phyloP scores from a whole-genome alignment of 1,140 invertebrate species.

The Drosophila triauraria region DNA sequence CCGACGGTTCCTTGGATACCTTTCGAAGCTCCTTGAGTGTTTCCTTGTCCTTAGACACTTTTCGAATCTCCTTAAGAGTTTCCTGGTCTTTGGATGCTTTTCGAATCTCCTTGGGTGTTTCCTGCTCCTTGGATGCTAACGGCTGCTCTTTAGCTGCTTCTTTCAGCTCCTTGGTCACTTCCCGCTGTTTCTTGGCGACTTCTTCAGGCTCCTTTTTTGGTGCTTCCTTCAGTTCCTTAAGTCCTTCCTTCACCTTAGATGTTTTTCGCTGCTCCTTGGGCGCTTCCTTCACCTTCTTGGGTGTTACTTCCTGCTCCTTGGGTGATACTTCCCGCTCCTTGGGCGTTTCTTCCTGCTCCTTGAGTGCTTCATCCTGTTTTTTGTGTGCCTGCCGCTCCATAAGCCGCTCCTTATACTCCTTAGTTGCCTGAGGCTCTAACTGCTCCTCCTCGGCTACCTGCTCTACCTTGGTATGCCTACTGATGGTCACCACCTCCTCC shows the following conservation, averaged over 20 bases:
- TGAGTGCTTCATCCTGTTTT: neutral
- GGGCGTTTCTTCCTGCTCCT: neutral
- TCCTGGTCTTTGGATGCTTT: neutral
- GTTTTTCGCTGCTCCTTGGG: too few species aligned
- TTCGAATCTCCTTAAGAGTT: neutral
- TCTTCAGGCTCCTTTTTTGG: neutral
- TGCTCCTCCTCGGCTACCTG: neutral
- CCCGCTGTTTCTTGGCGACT: neutral
- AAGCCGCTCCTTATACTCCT: neutral
- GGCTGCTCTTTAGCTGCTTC: neutral
- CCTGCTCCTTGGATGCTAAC: neutral
- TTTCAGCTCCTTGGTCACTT: neutral
- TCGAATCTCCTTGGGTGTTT: neutral
- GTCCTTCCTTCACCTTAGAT: neutral
- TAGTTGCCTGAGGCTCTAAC: neutral
- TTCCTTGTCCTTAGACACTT: neutral
- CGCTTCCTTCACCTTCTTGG: neutral
- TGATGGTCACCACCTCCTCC: constrained; percentile 4
- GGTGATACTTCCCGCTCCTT: neutral
- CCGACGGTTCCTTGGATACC: neutral
- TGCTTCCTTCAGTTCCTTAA: neutral
- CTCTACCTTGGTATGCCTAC: neutral
- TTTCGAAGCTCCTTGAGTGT: neutral
- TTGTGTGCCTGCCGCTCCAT: neutral
- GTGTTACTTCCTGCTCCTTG: neutral